Conservation (phyloP, 2,888 invertebrate species). For the Cerastoderma edule region DNA sequence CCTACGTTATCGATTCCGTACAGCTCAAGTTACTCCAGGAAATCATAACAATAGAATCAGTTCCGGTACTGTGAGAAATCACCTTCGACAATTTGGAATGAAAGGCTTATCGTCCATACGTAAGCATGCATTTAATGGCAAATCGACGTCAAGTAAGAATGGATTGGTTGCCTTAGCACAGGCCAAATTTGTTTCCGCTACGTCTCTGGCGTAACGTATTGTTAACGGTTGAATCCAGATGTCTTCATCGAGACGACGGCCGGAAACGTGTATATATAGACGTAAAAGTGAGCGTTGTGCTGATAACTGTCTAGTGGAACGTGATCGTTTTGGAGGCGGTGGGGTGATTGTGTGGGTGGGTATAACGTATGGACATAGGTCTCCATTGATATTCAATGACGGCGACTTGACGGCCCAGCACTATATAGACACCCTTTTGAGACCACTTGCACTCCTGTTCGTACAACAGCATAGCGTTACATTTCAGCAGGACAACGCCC, state of each 20-base stretch:
- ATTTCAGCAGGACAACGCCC: slow-evolving; percentile 12
- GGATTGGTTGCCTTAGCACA: too few relatives aligned
- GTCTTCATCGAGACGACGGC: slow-evolving; percentile 12
- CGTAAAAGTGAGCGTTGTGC: slow-evolving; percentile 15
- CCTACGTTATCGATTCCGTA: slow-evolving; percentile 23
- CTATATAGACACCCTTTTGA: background rate
- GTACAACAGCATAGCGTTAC: slow-evolving; percentile 9
- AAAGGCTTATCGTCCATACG: slow-evolving; percentile 24
- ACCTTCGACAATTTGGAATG: slow-evolving; percentile 27
- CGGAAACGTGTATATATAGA: slow-evolving; percentile 13
- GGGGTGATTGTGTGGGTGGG: slow-evolving; percentile 33
- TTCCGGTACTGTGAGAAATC: slow-evolving; percentile 36
- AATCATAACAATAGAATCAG: slow-evolving; percentile 26
- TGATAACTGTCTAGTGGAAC: slow-evolving; percentile 9
- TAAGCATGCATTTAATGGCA: background rate
- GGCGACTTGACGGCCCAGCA: slow-evolving; percentile 23
- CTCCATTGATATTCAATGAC: slow-evolving; percentile 16
- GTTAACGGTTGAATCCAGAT: slow-evolving; percentile 22
- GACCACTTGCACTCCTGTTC: background rate
- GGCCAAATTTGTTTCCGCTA: slow-evolving; percentile 17
- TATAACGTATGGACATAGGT: slow-evolving; percentile 6
- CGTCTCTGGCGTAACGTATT: background rate
- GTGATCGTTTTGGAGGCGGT: slow-evolving; percentile 34
- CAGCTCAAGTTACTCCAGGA: slow-evolving; percentile 30
- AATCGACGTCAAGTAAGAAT: slow-evolving; percentile 27